Base-by-base conservation (phyloP, 2,888 invertebrate species). In the Trichopoda pennipes region DNA sequence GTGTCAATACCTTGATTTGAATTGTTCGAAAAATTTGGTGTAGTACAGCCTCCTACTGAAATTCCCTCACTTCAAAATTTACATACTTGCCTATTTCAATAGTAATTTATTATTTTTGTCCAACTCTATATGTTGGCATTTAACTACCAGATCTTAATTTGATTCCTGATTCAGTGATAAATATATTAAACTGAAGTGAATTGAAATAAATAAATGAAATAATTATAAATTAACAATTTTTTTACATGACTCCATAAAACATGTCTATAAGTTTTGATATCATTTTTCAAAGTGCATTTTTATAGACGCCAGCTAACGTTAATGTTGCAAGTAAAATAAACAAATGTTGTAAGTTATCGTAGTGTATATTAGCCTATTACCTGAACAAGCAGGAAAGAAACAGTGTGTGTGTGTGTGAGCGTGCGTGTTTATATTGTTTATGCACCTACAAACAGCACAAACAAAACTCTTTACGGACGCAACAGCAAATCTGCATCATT, bases 201-300 rank as follows among this genome's bases (percentile, higher is more conserved):
- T 6, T 60, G 49, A 64, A 47, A 56, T 49, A 63, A 63, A 63
- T 70, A 69, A 77, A 55, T 61, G 35, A 66, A 74, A 79, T 60
- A 75, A 79, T 82, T 82, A 61, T 79, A 72, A 75, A 69, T 82
- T 72, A 79, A 82, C 82, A 66, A n/a, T 79, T 68, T 70, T 66
- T 75, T 32, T 66, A 82, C 82, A 79, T 79, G 82, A 82, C 76
- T 82, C 79, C 75, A 79, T 79, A 72, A 82, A 82, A 72, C 72
- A 79, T 79, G 79, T 70, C 82, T 55, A 75, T 70, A 82, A 75
- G 70, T 75, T 80, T 68, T 70, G 79, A 82, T 78, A 82, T 82
- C 66, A 68, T 75, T 82, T 80, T 75, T 82, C 75, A 68, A 78
- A 70, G 63, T 9, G 28, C 61, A 60, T 55, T 82, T 81, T 63